phyloP scores from a whole-genome alignment of 2,888 invertebrate species.

The Hydrotaea cyrtoneurina region DNA sequence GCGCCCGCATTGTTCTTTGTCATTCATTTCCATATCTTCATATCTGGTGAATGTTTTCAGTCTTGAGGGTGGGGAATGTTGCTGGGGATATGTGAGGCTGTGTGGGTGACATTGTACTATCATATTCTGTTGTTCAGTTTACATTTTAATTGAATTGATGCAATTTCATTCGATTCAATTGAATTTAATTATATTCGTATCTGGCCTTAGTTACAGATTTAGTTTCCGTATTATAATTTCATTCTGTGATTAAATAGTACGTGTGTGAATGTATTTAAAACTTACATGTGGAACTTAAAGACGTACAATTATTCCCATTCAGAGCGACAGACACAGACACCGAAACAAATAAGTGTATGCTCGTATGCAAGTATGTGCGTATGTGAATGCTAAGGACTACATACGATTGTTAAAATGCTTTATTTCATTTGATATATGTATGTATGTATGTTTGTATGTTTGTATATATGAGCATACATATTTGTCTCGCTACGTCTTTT shows the following conservation, averaged over 20 bases:
- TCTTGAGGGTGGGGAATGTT: background rate
- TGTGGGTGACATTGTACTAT: background rate
- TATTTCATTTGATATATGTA: background rate
- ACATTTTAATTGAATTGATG: constrained; percentile 57
- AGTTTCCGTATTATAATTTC: constrained; percentile 37
- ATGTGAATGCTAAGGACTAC: background rate
- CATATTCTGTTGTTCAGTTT: constrained; percentile 24
- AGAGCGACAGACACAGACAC: background rate
- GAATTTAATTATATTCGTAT: constrained; percentile 63
- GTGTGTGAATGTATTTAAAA: constrained; percentile 17
- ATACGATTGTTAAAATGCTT: too few species aligned
- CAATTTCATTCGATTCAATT: constrained; percentile 50
- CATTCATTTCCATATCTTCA: background rate
- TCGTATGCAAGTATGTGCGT: constrained; percentile 5
- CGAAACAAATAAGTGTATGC: background rate
- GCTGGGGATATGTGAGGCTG: background rate
- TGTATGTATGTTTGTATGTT: too few species aligned
- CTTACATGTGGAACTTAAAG: constrained; percentile 12
- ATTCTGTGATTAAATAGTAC: constrained; percentile 24
- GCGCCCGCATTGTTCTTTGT: background rate
- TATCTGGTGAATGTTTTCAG: background rate
- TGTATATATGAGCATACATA: background rate
- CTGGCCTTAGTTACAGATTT: constrained; percentile 52
- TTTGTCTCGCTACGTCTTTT: constrained; percentile 38
- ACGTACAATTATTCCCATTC: background rate